Evolutionary conservation across 2,797 vertebrate species (phyloP).

Genomic region (Pangasius larnaudii): DNA sequence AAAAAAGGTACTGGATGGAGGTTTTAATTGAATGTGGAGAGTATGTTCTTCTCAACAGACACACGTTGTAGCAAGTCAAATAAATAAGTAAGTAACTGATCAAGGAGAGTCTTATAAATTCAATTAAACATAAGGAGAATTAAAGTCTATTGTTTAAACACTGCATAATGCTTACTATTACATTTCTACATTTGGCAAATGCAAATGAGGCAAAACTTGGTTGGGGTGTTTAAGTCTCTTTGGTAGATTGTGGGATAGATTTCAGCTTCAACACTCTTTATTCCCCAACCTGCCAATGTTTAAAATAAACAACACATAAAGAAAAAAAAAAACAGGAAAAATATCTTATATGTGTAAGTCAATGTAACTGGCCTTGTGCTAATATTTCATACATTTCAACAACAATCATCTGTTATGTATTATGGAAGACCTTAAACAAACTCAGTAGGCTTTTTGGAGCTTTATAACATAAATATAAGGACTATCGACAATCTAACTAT

Average conservation of each 20-base stretch:
- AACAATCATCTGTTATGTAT: not conserved
- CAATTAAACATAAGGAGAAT: not conserved
- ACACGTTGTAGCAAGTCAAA: not conserved
- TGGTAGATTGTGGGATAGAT: not conserved
- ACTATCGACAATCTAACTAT: not conserved
- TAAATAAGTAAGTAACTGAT: not conserved
- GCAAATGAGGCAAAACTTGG: not conserved
- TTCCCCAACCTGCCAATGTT: not conserved
- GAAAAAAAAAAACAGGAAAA: not conserved
- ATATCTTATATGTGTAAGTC: not conserved
- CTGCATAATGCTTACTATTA: not conserved
- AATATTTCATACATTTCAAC: not conserved
- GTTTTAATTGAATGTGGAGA: not conserved
- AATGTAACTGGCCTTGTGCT: not conserved
- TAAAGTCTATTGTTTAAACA: not conserved
- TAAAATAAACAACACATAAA: not conserved
- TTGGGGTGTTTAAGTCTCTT: not conserved
- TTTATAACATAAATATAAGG: too few relatives aligned
- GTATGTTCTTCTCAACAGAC: not conserved
- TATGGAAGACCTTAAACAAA: not conserved
- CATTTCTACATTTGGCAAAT: not conserved
- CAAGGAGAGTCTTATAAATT: not conserved
- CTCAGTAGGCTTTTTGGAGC: not conserved
- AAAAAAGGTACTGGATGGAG: not conserved
- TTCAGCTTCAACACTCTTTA: not conserved